These are phyloP conservation scores for Pyrochroa serraticornis DNA, from an alignment of 2,888 invertebrate genomes.

Conservation along the genomic window DNA sequence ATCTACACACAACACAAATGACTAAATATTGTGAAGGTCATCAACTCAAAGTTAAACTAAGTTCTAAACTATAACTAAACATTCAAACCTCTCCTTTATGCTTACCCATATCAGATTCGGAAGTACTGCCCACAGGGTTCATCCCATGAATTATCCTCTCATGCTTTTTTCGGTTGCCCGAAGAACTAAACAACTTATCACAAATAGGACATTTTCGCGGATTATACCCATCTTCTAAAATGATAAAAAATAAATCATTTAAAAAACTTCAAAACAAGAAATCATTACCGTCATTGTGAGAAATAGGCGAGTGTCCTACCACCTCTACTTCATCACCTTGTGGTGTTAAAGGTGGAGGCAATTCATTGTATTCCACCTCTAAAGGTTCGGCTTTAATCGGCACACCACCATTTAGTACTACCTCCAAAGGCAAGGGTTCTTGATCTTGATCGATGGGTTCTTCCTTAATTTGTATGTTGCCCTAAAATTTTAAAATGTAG, in stretches of 20 bases:
- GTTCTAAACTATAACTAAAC: no score
- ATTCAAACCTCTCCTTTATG: neutral
- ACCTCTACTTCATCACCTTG: conserved; percentile 23
- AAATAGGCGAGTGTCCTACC: neutral
- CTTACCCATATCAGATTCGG: conserved; percentile 13
- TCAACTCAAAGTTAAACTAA: neutral
- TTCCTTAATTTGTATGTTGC: conserved; percentile 51
- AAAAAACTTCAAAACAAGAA: conserved; percentile 1
- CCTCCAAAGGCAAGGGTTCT: conserved; percentile 33
- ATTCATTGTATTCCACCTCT: conserved; percentile 45
- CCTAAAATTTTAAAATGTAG: conserved; percentile 26
- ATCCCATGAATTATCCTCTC: conserved; percentile 42
- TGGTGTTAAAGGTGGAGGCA: conserved; percentile 44
- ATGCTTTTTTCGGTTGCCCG: conserved; percentile 49
- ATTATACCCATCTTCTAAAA: conserved; percentile 9
- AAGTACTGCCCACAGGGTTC: conserved; percentile 1
- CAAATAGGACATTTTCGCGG: conserved; percentile 46
- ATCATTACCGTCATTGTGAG: conserved; percentile 12
- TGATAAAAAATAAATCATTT: conserved; percentile 25
- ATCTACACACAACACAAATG: no score
- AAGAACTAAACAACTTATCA: conserved; percentile 46
- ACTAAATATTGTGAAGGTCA: no score
- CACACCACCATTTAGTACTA: conserved; percentile 21
- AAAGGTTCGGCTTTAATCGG: conserved; percentile 37
- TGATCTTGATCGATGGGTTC: conserved; percentile 41